These are phyloP conservation scores for Lytechinus pictus DNA, from an alignment of 35 echinoderm and acorn worm genomes.

Conservation along the genomic window DNA sequence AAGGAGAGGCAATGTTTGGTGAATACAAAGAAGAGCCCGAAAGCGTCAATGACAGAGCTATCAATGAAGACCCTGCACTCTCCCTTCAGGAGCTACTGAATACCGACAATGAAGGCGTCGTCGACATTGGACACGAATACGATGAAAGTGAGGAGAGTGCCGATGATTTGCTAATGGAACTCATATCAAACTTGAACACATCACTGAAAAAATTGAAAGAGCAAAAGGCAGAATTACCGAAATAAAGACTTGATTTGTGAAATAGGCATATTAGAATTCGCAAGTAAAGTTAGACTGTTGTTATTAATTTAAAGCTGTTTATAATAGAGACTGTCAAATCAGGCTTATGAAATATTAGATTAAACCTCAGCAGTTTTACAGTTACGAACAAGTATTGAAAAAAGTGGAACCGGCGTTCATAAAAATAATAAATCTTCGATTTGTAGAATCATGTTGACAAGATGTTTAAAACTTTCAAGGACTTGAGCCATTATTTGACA, in stretches of 20 bases:
- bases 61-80: not conserved
- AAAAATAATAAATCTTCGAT: too few relatives aligned
- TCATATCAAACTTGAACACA: not conserved
- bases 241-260: not conserved
- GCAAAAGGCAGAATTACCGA: not conserved
- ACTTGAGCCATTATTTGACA: too few relatives aligned
- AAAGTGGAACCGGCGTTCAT: too few relatives aligned
- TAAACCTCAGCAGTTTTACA: too few relatives aligned
- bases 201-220: not conserved
- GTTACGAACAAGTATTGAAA: too few relatives aligned
- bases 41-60: not conserved
- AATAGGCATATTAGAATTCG: not conserved
- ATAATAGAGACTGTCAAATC: too few relatives aligned
- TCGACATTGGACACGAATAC: not conserved
- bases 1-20: not conserved
- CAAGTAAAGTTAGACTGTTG: not conserved
- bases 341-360: too few relatives aligned
- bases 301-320: too few relatives aligned
- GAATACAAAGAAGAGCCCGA: not conserved
- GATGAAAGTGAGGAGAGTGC: not conserved
- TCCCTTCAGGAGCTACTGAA: not conserved
- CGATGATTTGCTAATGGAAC: not conserved
- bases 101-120: not conserved
- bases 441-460: too few relatives aligned
- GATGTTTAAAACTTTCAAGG: too few relatives aligned